Conservation (phyloP, 2,888 invertebrate species). For the Acrobeloides nanus region DNA sequence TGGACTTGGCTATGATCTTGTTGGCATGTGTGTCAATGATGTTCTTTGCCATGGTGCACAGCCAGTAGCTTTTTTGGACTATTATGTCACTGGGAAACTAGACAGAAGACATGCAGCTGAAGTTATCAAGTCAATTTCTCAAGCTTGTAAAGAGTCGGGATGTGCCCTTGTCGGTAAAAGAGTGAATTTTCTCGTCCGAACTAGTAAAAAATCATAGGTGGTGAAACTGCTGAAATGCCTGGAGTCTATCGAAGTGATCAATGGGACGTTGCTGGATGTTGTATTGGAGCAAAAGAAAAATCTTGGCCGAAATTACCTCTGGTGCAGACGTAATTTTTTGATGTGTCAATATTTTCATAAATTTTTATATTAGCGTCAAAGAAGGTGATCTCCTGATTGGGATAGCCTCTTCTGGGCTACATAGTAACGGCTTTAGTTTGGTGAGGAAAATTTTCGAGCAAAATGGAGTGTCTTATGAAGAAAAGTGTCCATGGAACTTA, state of each 20-base stretch:
- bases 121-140: conserved; percentile 77
- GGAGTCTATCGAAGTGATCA: conserved; percentile 78
- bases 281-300: conserved; percentile 83
- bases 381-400: conserved; percentile 76
- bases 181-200: background rate
- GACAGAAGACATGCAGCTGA: conserved; percentile 67
- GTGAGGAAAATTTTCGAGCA: conserved; percentile 72
- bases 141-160: conserved; percentile 76
- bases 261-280: conserved; percentile 91
- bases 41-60: conserved; percentile 88
- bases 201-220: conserved; percentile 61
- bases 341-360: background rate
- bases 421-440: conserved; percentile 87
- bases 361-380: conserved; percentile 58
- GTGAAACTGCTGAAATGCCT: conserved; percentile 97
- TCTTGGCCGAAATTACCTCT: conserved; percentile 57
- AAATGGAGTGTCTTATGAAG: conserved; percentile 64
- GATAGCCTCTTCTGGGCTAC: conserved; percentile 79
- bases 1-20: conserved; percentile 83
- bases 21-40: conserved; percentile 97
- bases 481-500: conserved; percentile 65
- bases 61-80: conserved; percentile 90
- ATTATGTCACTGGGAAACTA: conserved; percentile 82
- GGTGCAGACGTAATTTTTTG: conserved; percentile 10
- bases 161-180: conserved; percentile 75